Evolutionary conservation across 2,888 invertebrate genomes (phyloP).

Genomic region (Hirtodrosophila duncani): DNA sequence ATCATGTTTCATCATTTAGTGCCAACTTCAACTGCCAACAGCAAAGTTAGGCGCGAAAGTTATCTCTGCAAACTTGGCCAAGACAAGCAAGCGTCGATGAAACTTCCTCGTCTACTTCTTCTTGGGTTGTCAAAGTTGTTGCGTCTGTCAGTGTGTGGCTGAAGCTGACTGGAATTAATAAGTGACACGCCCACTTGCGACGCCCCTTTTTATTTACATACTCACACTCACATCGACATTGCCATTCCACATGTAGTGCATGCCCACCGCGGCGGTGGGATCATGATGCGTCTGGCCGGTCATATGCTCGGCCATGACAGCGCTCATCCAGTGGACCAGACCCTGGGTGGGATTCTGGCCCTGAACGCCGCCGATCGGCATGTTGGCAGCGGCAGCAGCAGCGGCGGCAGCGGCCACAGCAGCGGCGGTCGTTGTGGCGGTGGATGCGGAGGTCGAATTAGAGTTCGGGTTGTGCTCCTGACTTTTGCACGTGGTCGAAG

Average conservation of each 20-base stretch:
- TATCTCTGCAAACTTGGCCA: slow-evolving; percentile 25
- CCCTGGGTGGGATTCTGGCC: slow-evolving; percentile 86
- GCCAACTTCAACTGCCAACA: slow-evolving; percentile 29
- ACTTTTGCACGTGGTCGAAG: slow-evolving; percentile 50
- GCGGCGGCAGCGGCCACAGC: slow-evolving; percentile 54
- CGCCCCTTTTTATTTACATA: background rate
- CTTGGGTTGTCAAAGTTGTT: too few species aligned
- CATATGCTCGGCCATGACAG: slow-evolving; percentile 96
- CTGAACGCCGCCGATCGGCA: slow-evolving; percentile 79
- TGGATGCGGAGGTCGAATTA: slow-evolving; percentile 33
- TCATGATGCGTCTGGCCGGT: slow-evolving; percentile 87
- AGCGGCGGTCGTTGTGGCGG: slow-evolving; percentile 35
- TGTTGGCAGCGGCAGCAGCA: slow-evolving; percentile 58
- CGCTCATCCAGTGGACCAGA: slow-evolving; percentile 96
- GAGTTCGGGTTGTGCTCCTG: slow-evolving; percentile 33
- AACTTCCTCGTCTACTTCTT: too few species aligned
- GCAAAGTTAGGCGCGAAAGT: slow-evolving; percentile 40
- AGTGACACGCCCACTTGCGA: background rate
- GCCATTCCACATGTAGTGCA: slow-evolving; percentile 79
- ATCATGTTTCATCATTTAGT: too few species aligned
- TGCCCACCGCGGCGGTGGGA: slow-evolving; percentile 78
- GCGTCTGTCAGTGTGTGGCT: too few species aligned
- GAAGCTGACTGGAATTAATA: background rate
- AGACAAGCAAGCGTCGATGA: slow-evolving; percentile 13
- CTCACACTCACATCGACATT: slow-evolving; percentile 79